These are phyloP conservation scores for Epinotia bilunana DNA, from an alignment of 2,888 invertebrate genomes.

Conservation along the genomic window DNA sequence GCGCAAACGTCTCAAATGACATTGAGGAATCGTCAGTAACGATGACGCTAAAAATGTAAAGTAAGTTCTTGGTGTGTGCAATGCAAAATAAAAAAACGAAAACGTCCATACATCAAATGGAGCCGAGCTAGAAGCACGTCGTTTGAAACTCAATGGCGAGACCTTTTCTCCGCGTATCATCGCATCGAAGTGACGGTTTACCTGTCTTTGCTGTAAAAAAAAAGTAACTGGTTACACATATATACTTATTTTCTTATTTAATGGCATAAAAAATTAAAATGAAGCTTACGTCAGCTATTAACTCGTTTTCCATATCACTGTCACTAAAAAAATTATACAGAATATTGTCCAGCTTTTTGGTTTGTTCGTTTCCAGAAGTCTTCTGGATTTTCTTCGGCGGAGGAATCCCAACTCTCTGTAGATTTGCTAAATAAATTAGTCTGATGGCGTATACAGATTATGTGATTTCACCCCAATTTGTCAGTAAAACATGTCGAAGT, in stretches of 20 bases:
- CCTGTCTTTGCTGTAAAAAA: conserved; percentile 50
- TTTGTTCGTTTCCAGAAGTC: conserved; percentile 45
- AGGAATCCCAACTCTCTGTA: conserved; percentile 24
- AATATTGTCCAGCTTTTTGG: conserved; percentile 50
- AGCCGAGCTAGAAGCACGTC: conserved; percentile 46
- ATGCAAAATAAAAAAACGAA: neutral
- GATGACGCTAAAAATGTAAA: too few relatives aligned
- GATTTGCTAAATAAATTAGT: neutral
- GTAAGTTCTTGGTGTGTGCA: too few relatives aligned
- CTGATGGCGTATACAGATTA: too few relatives aligned
- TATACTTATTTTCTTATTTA: too few relatives aligned
- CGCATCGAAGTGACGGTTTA: conserved; percentile 60
- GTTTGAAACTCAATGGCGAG: conserved; percentile 50
- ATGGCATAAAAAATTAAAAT: neutral
- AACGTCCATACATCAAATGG: conserved; percentile 7
- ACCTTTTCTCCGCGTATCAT: conserved; percentile 56
- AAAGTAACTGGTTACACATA: neutral
- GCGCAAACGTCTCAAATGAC: too few relatives aligned
- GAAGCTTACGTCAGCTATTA: conserved; percentile 50
- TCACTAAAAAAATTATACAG: conserved; percentile 60
- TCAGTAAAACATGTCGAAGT: too few relatives aligned
- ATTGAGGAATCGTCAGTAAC: too few relatives aligned
- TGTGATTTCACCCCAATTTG: too few relatives aligned
- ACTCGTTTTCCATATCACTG: conserved; percentile 60
- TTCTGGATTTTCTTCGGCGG: conserved; percentile 45